A percentile compares a stretch with the other conserved stretches of the same genome.
phyloP scores from a whole-genome alignment of 1,140 invertebrate species.

The Heliothis subflexa region DNA sequence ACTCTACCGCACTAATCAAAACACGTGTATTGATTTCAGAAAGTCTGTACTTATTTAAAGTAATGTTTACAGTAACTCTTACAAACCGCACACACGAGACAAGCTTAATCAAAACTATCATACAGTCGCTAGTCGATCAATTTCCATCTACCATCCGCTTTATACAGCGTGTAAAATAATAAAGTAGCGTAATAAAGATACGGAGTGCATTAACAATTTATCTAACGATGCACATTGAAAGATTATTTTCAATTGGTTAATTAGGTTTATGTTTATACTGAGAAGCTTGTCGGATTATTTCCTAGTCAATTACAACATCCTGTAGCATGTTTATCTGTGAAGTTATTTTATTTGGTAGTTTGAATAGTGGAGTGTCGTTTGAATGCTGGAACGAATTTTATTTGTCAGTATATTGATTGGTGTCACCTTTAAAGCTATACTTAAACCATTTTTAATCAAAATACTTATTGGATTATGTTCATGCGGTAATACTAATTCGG shows the following conservation, averaged over 20 bases:
- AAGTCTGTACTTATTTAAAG: too few species aligned
- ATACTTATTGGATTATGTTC: too few species aligned
- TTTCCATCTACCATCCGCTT: not conserved
- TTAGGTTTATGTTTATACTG: conserved; percentile 18
- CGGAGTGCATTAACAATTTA: not conserved
- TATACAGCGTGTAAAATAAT: not conserved
- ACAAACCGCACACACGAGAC: not conserved
- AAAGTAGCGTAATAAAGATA: conserved; percentile 3
- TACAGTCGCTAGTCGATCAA: not conserved
- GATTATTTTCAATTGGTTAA: conserved; percentile 26
- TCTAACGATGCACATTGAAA: conserved; percentile 10
- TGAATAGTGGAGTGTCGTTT: not conserved
- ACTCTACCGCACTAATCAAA: too few species aligned
- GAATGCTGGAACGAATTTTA: not conserved
- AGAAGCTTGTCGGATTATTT: conserved; percentile 21
- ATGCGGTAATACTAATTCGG: too few species aligned
- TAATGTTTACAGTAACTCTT: not conserved
- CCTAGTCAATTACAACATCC: conserved; percentile 19
- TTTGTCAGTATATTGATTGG: not conserved
- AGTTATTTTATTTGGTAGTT: not conserved
- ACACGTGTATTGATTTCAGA: too few species aligned
- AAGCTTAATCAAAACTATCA: not conserved
- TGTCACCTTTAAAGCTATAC: not conserved
- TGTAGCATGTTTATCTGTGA: not conserved
- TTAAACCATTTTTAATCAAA: too few species aligned